Percentiles rank a stretch among this genome's conserved stretches.
Conservation (phyloP, 2,113 vertebrate species). For the Oryzias woworae region DNA sequence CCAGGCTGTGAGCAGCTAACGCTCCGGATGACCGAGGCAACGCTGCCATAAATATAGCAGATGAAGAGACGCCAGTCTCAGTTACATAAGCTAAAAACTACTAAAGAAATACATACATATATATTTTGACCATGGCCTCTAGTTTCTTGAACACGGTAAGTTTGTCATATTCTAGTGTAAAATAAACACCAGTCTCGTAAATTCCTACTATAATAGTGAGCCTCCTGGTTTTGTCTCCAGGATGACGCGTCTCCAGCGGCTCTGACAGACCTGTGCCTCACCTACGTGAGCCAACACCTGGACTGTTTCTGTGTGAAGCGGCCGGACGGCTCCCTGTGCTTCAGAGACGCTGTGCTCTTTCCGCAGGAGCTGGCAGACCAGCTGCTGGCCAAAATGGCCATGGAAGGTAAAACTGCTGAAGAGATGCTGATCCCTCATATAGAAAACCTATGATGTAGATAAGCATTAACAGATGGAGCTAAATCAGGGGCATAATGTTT, state of each 20-base stretch:
- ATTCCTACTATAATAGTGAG: not conserved
- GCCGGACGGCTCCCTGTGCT: conserved; percentile 89
- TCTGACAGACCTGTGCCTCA: conserved; percentile 92
- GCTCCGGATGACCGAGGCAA: no score
- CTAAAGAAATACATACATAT: not conserved
- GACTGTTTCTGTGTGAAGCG: conserved; percentile 91
- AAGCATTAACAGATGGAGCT: no score
- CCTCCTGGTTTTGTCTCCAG: conserved; percentile 64
- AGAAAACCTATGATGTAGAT: no score
- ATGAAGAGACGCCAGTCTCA: not conserved
- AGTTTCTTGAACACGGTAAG: conserved; percentile 62
- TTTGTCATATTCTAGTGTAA: not conserved
- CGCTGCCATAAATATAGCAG: no score
- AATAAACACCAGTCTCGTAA: not conserved
- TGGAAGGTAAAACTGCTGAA: conserved; percentile 82
- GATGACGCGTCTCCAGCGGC: conserved; percentile 91
- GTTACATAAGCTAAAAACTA: conserved; percentile 19
- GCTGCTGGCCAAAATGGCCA: conserved; percentile 93
- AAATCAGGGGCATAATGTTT: no score
- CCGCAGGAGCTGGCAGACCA: conserved; percentile 97
- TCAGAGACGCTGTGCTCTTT: conserved; percentile 93
- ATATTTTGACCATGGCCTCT: conserved; percentile 48
- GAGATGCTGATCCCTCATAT: not conserved
- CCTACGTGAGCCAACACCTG: conserved; percentile 89
- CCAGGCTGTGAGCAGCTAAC: no score